A percentile compares a stretch with the other conserved stretches of the same genome.
Evolutionary conservation across 2,888 invertebrate genomes (phyloP).

Genomic region (Chrysomela aeneicollis): DNA sequence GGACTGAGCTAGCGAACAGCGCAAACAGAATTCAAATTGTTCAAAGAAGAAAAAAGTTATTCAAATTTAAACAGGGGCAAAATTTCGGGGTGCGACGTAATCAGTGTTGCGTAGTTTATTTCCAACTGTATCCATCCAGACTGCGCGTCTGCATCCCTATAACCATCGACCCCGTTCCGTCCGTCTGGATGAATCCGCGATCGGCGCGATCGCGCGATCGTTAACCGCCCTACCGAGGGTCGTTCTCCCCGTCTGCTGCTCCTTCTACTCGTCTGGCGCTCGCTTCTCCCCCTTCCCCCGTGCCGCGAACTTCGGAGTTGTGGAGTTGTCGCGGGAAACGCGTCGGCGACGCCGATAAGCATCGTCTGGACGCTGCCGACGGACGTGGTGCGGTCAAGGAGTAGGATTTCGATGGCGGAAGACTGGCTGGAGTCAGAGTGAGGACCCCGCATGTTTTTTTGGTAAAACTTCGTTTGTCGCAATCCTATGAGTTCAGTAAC

Average conservation of each 20-base stretch:
- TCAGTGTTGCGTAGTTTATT: too few relatives aligned
- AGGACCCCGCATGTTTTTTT: background rate
- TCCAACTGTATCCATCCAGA: background rate
- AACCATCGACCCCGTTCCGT: background rate
- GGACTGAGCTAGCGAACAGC: too few relatives aligned
- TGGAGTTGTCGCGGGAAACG: background rate
- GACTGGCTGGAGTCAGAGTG: background rate
- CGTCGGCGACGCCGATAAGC: background rate
- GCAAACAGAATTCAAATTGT: too few relatives aligned
- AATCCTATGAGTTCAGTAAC: too few relatives aligned
- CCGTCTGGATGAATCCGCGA: background rate
- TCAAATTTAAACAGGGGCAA: too few relatives aligned
- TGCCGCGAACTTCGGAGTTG: background rate
- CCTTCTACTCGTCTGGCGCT: background rate
- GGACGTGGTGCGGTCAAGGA: background rate
- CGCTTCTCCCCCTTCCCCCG: background rate
- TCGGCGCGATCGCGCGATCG: background rate
- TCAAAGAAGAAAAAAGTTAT: too few relatives aligned
- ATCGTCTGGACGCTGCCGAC: background rate
- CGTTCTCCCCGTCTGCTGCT: background rate
- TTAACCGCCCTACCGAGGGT: background rate
- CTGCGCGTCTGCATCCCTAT: slow-evolving; percentile 18
- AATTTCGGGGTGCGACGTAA: too few relatives aligned
- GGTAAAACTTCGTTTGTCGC: too few relatives aligned
- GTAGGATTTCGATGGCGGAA: background rate